These are phyloP conservation scores for Spodoptera litura DNA, from an alignment of 1,140 invertebrate species.

Conservation along the genomic window DNA sequence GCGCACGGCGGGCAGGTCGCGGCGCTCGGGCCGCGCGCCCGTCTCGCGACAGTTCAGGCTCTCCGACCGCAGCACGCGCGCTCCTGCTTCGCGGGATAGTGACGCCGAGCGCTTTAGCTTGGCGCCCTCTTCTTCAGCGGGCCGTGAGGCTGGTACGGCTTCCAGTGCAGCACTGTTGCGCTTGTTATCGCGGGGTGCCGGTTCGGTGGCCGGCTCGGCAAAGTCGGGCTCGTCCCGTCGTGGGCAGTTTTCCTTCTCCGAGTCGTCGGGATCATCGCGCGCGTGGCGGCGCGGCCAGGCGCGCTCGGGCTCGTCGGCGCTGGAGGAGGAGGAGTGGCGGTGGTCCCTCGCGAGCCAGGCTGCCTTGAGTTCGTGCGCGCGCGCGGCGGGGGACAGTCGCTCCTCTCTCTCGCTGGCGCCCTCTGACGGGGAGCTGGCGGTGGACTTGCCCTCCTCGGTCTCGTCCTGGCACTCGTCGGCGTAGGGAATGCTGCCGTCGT, in stretches of 20 bases:
- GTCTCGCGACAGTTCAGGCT: conserved; percentile 84
- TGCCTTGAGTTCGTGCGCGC: conserved; percentile 75
- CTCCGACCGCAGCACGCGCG: conserved; percentile 87
- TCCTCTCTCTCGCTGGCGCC: conserved; percentile 50
- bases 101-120: conserved; percentile 88
- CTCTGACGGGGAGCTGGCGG: conserved; percentile 65
- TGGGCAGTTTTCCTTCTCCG: conserved; percentile 80
- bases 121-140: conserved; percentile 57
- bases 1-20: conserved; percentile 92
- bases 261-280: conserved; percentile 65
- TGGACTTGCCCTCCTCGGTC: conserved; percentile 74
- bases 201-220: conserved; percentile 49
- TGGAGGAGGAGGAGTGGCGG: conserved; percentile 68
- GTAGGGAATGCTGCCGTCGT: conserved; percentile 85
- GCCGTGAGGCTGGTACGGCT: conserved; percentile 43
- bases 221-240: conserved; percentile 68
- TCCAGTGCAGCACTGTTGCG: conserved; percentile 66
- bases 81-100: conserved; percentile 81
- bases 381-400: conserved; percentile 64
- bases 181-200: conserved; percentile 56
- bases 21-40: conserved; percentile 86
- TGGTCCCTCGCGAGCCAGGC: conserved; percentile 74
- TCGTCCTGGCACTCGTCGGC: conserved; percentile 82
- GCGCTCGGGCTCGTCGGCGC: conserved; percentile 69
- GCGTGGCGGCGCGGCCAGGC: conserved; percentile 56